These are phyloP conservation scores for Tokudaia muenninki DNA, from an alignment of 2,797 vertebrate genomes.

Conservation along the genomic window DNA sequence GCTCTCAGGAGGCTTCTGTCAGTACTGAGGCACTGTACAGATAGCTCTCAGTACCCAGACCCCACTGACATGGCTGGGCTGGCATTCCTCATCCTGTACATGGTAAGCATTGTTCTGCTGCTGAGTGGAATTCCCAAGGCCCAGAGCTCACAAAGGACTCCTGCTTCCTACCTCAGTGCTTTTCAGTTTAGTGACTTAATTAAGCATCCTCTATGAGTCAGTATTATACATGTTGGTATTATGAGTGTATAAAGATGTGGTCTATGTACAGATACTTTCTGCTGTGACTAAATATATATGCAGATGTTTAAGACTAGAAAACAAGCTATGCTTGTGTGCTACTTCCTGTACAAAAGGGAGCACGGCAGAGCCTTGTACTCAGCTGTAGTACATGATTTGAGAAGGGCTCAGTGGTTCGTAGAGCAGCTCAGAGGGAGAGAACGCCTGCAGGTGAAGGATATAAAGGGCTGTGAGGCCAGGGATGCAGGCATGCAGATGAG, in stretches of 20 bases:
- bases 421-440: background rate
- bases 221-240: background rate
- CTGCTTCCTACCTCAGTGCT: background rate
- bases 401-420: background rate
- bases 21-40: background rate
- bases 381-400: background rate
- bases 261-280: background rate
- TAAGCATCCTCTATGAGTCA: background rate
- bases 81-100: background rate
- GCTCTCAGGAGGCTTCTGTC: background rate
- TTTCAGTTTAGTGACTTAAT: background rate
- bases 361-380: background rate
- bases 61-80: background rate
- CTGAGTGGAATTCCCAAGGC: background rate
- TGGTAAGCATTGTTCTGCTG: background rate
- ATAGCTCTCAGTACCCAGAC: background rate
- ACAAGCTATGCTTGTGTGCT: background rate
- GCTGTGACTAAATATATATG: background rate
- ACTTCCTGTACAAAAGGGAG: background rate
- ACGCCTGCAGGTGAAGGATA: background rate
- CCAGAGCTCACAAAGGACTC: background rate
- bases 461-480: background rate
- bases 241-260: background rate
- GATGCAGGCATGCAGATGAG: background rate
- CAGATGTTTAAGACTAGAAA: background rate